Evolutionary conservation across 2,797 vertebrate genomes (phyloP).

Genomic region (Chromis chromis): DNA sequence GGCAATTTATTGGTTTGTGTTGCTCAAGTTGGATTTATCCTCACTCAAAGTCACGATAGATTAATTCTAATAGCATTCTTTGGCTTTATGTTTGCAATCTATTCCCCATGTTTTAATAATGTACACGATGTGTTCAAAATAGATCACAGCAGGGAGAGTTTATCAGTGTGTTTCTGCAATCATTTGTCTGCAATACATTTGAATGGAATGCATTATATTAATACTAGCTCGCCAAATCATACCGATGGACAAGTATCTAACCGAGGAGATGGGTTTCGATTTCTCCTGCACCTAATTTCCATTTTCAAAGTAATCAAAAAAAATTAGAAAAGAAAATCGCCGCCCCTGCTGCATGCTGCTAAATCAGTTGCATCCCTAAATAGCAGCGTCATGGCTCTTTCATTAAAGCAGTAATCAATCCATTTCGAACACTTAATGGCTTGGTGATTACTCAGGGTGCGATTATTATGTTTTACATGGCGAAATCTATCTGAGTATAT

Average conservation of each 20-base stretch:
- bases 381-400: constrained; percentile 44
- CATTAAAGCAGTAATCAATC: constrained; percentile 73
- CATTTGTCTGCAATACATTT: background rate
- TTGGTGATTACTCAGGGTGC: constrained; percentile 78
- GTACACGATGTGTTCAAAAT: background rate
- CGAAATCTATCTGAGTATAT: constrained; percentile 84
- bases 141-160: background rate
- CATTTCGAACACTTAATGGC: constrained; percentile 67
- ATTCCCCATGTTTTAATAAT: background rate
- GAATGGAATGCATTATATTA: constrained; percentile 47
- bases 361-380: constrained; percentile 55
- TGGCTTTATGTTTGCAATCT: constrained; percentile 7
- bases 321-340: constrained; percentile 43
- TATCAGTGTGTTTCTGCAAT: background rate
- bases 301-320: constrained; percentile 68
- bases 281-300: constrained; percentile 48
- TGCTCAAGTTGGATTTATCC: background rate
- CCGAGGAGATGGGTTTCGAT: constrained; percentile 54
- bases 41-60: background rate
- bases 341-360: constrained; percentile 18
- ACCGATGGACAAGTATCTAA: constrained; percentile 12
- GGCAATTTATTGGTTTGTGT: background rate
- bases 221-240: constrained; percentile 30
- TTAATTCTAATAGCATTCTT: background rate
- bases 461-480: constrained; percentile 84